Conservation (phyloP, 2,888 invertebrate genomes). For the Microctonus aethiopoides region DNA sequence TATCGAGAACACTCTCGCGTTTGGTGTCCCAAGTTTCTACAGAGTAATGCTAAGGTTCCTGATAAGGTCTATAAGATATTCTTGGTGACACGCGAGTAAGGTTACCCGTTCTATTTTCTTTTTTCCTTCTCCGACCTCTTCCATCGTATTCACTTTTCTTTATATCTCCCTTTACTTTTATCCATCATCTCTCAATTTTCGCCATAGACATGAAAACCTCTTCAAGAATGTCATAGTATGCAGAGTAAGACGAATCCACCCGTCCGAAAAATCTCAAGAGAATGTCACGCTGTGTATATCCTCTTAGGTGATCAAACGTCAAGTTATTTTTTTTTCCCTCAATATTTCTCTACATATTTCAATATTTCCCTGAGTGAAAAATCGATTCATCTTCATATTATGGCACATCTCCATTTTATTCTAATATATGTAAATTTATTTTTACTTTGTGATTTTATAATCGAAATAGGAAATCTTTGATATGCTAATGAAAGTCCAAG, state of each 20-base stretch:
- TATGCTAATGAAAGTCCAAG: no score
- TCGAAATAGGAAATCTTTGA: no score
- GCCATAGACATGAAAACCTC: neutral
- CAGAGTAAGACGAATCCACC: slow-evolving; percentile 33
- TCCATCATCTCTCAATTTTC: neutral
- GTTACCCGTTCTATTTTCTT: neutral
- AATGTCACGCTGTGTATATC: slow-evolving; percentile 35
- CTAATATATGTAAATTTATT: neutral
- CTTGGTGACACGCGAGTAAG: neutral
- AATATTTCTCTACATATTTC: neutral
- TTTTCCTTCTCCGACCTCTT: neutral
- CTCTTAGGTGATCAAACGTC: slow-evolving; percentile 39
- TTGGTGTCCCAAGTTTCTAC: neutral
- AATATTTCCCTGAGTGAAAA: neutral
- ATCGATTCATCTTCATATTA: slow-evolving; percentile 25
- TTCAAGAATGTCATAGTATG: neutral
- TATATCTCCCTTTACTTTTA: neutral
- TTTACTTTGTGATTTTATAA: no score
- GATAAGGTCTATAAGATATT: slow-evolving; percentile 14
- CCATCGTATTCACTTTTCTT: neutral
- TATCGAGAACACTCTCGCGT: neutral
- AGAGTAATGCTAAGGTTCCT: neutral
- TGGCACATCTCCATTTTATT: neutral
- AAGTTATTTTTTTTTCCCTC: slow-evolving; percentile 22
- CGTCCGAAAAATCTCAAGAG: slow-evolving; percentile 30